These are phyloP conservation scores for Centroberyx gerrardi DNA, from an alignment of 2,797 vertebrate genomes.

Conservation along the genomic window DNA sequence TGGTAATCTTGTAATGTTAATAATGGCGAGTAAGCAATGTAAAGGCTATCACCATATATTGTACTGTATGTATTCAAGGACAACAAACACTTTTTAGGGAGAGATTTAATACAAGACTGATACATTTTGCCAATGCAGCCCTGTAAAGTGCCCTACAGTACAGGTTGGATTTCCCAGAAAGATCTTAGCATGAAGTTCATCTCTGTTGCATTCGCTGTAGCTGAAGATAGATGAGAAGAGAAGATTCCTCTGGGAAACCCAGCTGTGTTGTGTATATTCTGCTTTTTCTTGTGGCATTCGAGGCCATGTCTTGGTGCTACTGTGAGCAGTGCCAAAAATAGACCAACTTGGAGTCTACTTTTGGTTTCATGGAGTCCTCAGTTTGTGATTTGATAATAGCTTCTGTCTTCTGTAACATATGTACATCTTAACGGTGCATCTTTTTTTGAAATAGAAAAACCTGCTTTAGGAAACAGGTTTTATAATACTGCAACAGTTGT, in stretches of 20 bases:
- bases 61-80: slow-evolving; percentile 52
- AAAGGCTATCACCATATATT: slow-evolving; percentile 23
- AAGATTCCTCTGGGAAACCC: slow-evolving; percentile 52
- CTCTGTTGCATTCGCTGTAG: background rate
- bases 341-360: slow-evolving; percentile 43
- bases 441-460: slow-evolving; percentile 53
- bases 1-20: slow-evolving; percentile 23
- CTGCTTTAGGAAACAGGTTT: slow-evolving; percentile 63
- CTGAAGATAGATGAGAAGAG: background rate
- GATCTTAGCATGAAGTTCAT: slow-evolving; percentile 7
- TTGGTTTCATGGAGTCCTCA: slow-evolving; percentile 50
- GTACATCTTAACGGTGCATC: slow-evolving; percentile 46
- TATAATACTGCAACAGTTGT: slow-evolving; percentile 57
- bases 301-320: slow-evolving; percentile 78
- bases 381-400: slow-evolving; percentile 62
- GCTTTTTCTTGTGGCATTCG: slow-evolving; percentile 67
- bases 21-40: slow-evolving; percentile 45
- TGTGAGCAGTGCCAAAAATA: slow-evolving; percentile 67
- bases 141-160: slow-evolving; percentile 70
- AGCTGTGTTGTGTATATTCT: slow-evolving; percentile 55
- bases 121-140: slow-evolving; percentile 44
- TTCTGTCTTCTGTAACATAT: slow-evolving; percentile 58
- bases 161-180: slow-evolving; percentile 57
- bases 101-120: slow-evolving; percentile 49
- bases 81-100: slow-evolving; percentile 26